A percentile compares a stretch with the other conserved stretches of the same genome.
Evolutionary conservation across 1,140 invertebrate species (phyloP).

Genomic region (Papilio glaucus): DNA sequence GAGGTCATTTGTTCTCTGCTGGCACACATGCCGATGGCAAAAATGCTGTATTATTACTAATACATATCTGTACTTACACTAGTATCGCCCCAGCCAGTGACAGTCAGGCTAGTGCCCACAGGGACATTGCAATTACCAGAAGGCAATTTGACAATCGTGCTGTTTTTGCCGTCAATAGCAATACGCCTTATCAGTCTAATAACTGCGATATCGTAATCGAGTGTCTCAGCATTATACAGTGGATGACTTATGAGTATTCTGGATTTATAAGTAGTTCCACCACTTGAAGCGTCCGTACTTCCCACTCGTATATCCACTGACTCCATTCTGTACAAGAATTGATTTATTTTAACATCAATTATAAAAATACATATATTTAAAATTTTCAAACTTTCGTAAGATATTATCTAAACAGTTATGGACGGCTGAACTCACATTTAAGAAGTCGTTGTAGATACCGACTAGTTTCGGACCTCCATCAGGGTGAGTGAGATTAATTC

Average conservation of each 20-base stretch:
- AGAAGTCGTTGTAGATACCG: no score
- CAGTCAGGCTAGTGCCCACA: constrained; percentile 51
- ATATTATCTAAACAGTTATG: no score
- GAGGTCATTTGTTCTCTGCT: no score
- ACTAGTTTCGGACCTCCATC: no score
- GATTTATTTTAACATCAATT: not conserved
- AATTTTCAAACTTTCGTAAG: no score
- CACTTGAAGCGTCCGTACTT: constrained; percentile 49
- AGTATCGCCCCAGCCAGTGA: constrained; percentile 73
- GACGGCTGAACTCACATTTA: no score
- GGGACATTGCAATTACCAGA: constrained; percentile 39
- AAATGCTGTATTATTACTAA: no score
- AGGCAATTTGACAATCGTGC: constrained; percentile 47
- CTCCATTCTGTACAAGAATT: constrained; percentile 50
- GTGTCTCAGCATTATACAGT: constrained; percentile 54
- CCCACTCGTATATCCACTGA: constrained; percentile 56
- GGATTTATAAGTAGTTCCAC: constrained; percentile 49
- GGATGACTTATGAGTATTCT: constrained; percentile 56
- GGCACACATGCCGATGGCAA: no score
- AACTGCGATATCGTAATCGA: constrained; percentile 63
- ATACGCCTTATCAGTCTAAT: constrained; percentile 48
- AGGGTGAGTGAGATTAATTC: no score
- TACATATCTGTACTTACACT: constrained; percentile 54
- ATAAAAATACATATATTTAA: no score
- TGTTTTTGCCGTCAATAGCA: constrained; percentile 50